Percentiles rank a stretch among this genome's conserved stretches.
Conservation (phyloP, 1,140 invertebrate species). For the Nasonia giraulti region DNA sequence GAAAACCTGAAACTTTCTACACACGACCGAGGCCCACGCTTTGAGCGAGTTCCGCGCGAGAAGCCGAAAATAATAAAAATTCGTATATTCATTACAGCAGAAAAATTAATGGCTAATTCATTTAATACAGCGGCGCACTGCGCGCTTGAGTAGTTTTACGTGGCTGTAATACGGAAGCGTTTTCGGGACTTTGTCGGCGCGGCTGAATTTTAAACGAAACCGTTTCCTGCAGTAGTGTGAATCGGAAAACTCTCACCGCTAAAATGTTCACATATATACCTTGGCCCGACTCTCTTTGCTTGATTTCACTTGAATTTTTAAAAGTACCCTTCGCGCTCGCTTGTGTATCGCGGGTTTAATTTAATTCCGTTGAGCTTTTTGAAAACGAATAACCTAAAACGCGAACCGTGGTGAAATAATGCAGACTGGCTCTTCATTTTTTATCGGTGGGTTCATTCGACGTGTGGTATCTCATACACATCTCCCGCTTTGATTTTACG, state of each 20-base stretch:
- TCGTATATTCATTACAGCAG: background rate
- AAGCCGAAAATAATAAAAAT: background rate
- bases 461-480: no score
- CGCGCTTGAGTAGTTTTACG: background rate
- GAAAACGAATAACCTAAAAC: no score
- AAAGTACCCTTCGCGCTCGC: no score
- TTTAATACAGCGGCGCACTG: background rate
- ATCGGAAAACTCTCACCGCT: background rate
- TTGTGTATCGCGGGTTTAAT: no score
- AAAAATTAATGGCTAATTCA: background rate
- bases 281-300: background rate
- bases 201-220: background rate
- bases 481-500: no score
- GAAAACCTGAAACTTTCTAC: background rate
- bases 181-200: background rate
- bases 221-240: background rate
- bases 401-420: background rate
- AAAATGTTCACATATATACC: background rate
- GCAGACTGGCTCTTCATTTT: background rate
- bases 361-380: no score
- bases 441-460: no score
- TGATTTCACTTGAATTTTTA: conserved; percentile 34
- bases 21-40: no score
- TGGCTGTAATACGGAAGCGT: background rate
- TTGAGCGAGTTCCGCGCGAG: background rate